Evolutionary conservation across 2,797 vertebrate genomes (phyloP).

Genomic region (Lophotriccus pileatus): DNA sequence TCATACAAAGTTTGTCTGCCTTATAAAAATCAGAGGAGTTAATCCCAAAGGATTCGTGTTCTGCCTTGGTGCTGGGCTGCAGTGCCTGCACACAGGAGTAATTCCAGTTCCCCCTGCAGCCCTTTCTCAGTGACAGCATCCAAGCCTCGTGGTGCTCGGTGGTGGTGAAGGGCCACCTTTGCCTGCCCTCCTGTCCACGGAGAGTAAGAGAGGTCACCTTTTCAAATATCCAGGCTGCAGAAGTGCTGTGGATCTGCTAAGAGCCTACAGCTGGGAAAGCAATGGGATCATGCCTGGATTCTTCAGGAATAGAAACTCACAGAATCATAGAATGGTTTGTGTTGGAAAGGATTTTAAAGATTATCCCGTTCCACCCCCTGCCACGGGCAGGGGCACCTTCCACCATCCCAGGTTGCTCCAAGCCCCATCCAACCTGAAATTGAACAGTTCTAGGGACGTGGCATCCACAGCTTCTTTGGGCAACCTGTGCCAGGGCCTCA

Average conservation of each 20-base stretch:
- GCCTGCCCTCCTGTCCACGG: background rate
- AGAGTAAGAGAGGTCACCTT: background rate
- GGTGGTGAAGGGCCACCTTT: background rate
- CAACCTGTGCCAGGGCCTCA: rapidly evolving
- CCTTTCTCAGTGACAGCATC: background rate
- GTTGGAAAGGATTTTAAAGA: background rate
- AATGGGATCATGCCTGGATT: rapidly evolving
- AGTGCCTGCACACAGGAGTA: background rate
- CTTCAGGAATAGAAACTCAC: background rate
- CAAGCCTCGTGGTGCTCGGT: background rate
- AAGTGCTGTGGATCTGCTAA: background rate
- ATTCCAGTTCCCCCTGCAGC: background rate
- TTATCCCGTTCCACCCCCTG: background rate
- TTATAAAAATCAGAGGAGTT: background rate
- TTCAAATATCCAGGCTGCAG: background rate
- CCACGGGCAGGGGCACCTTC: background rate
- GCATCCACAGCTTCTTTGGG: background rate
- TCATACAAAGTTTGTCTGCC: background rate
- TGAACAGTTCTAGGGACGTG: background rate
- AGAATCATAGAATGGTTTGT: background rate
- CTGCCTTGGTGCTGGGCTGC: background rate
- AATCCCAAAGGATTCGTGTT: background rate
- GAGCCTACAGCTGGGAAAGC: background rate
- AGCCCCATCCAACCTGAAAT: rapidly evolving
- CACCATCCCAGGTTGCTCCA: background rate